Conservation (phyloP, 2,797 vertebrate genomes). For the Eulemur mongoz region DNA sequence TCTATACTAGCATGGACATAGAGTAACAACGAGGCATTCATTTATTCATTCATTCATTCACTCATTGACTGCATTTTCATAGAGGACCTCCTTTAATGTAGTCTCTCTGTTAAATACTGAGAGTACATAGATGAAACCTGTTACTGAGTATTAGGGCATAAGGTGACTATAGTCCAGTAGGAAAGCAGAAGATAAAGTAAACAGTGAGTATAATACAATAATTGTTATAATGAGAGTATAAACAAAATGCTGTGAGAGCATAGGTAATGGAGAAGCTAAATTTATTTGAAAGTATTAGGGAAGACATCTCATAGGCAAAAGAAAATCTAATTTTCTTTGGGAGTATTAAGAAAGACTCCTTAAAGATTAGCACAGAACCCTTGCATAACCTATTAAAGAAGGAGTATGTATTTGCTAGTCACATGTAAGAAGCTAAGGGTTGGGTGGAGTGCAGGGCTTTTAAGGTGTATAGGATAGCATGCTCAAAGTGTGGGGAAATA, state of each 20-base stretch:
- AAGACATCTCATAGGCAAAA: not conserved
- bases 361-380: not conserved
- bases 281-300: not conserved
- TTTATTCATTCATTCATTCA: not conserved
- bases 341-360: not conserved
- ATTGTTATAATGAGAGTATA: not conserved
- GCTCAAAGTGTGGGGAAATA: not conserved
- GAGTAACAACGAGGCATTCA: not conserved
- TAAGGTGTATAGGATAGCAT: not conserved
- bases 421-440: not conserved
- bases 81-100: not conserved
- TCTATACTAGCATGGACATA: not conserved
- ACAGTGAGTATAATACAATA: not conserved
- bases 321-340: not conserved
- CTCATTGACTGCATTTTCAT: not conserved
- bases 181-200: not conserved
- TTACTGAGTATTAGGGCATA: not conserved
- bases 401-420: not conserved
- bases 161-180: not conserved
- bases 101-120: not conserved
- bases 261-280: not conserved
- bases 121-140: not conserved
- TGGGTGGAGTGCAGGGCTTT: not conserved
- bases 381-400: not conserved
- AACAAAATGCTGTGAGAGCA: not conserved